These are phyloP conservation scores for Cassiopea xamachana DNA, from an alignment of 30 jellyfish, hydroid and myxozoan species.

Conservation along the genomic window DNA sequence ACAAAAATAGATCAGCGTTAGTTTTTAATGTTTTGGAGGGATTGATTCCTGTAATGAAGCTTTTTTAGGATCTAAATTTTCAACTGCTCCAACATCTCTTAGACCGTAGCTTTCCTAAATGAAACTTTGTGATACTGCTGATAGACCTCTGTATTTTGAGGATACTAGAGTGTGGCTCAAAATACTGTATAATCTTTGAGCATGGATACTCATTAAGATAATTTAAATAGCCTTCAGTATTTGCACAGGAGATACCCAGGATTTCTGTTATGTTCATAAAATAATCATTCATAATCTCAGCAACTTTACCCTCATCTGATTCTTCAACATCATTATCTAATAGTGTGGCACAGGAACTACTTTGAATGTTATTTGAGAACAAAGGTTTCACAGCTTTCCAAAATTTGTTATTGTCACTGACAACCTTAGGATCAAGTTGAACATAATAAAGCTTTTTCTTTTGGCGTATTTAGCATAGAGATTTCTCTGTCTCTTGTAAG, in stretches of 20 bases:
- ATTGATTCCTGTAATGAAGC: neutral
- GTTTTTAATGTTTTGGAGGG: neutral
- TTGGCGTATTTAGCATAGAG: too few relatives aligned
- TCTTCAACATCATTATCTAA: too few relatives aligned
- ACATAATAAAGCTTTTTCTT: too few relatives aligned
- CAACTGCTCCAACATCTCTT: conserved; percentile 4
- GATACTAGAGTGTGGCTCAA: neutral
- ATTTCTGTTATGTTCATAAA: neutral
- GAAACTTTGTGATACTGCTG: neutral
- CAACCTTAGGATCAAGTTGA: too few relatives aligned
- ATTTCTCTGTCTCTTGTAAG: too few relatives aligned
- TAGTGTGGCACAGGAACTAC: too few relatives aligned
- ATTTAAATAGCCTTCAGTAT: neutral
- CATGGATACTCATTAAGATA: neutral
- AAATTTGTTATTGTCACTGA: too few relatives aligned
- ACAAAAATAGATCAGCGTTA: neutral
- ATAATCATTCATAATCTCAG: neutral
- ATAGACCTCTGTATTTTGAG: neutral
- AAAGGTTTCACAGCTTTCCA: too few relatives aligned
- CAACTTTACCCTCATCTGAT: too few relatives aligned
- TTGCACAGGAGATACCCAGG: neutral
- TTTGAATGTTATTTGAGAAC: too few relatives aligned
- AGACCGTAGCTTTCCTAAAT: neutral
- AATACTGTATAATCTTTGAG: neutral
- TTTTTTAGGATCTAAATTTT: neutral